These are phyloP conservation scores for Acrobasis suavella DNA, from an alignment of 2,888 invertebrate species.

Conservation along the genomic window DNA sequence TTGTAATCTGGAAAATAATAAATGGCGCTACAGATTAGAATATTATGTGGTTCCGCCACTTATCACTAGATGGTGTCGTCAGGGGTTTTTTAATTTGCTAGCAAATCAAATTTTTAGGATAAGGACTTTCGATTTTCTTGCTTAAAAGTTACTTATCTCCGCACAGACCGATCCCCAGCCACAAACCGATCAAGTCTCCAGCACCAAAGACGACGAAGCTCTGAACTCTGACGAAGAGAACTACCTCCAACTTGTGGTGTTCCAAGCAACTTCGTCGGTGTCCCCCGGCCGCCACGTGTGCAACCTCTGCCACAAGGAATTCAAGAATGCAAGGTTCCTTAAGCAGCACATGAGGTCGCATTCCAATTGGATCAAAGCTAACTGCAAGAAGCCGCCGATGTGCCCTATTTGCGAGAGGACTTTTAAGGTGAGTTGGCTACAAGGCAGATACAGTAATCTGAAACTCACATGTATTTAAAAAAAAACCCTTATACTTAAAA, in stretches of 20 bases:
- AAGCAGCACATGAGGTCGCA: conserved; percentile 85
- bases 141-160: not conserved
- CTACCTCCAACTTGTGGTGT: conserved; percentile 71
- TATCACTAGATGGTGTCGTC: too few species aligned
- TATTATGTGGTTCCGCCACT: too few species aligned
- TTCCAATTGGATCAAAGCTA: conserved; percentile 85
- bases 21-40: too few species aligned
- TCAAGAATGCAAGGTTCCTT: conserved; percentile 83
- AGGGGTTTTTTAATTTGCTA: too few species aligned
- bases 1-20: too few species aligned
- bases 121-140: too few species aligned
- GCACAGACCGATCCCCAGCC: not conserved
- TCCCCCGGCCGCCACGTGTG: conserved; percentile 83
- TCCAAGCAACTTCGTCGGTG: conserved; percentile 78
- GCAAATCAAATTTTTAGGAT: too few species aligned
- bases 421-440: conserved; percentile 70
- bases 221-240: conserved; percentile 73
- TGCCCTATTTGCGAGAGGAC: conserved; percentile 83
- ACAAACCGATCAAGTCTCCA: conserved; percentile 29
- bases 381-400: conserved; percentile 85
- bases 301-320: conserved; percentile 84
- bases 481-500: too few species aligned
- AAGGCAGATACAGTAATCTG: too few species aligned
- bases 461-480: too few species aligned
- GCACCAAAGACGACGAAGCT: conserved; percentile 52